Base-by-base conservation (phyloP, 2,888 invertebrate genomes). In the Synergus umbraculus region DNA sequence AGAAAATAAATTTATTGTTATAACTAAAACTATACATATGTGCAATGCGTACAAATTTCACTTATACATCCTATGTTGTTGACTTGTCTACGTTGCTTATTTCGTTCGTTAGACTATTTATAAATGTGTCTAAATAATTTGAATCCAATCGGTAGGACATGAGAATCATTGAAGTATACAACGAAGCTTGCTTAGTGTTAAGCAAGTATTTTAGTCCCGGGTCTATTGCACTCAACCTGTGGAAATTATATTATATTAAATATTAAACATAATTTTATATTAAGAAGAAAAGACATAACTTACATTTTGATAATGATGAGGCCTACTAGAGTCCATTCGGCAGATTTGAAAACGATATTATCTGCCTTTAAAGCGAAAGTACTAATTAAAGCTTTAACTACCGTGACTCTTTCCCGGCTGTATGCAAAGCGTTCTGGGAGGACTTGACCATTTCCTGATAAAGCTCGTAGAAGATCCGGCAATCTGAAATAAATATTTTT, bases 291-390 rank as follows among this genome's bases (percentile, higher is more conserved):
- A 29, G 29, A 29, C 29, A 81, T 78, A 84, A 92, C 94, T 93
- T 93, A 95, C 93, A 96, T 92, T 91, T 95, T 95, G 37, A 96
- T 93, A 63, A 96, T 93, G 63, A 96, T 92, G n/a, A 96, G 92
- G 4, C 95, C 94, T 79, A 96, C 94, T 43, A 96, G 92, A 81
- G 93, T 95, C 96, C 96, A 96, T 86, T 96, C 95, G 15, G 93
- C 92, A 0, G 95, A 95, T 90, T 95, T 96, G 87, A 96, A 96
- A 88, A 95, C 94, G 49, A 97, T 95, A 89, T 96, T 97, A 85
- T 95, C 93, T 1, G 96, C 94, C 85, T 94, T 94, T 73, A 96
- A 92, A 83, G 94, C 94, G 87, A 96, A 95, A 46, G 95, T 95
- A 83, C 93, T 94, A 0, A 95, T 93, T 76, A 96, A 92, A 73